Evolutionary conservation across 1,140 invertebrate genomes (phyloP).

Genomic region (Agraylea sexmaculata): DNA sequence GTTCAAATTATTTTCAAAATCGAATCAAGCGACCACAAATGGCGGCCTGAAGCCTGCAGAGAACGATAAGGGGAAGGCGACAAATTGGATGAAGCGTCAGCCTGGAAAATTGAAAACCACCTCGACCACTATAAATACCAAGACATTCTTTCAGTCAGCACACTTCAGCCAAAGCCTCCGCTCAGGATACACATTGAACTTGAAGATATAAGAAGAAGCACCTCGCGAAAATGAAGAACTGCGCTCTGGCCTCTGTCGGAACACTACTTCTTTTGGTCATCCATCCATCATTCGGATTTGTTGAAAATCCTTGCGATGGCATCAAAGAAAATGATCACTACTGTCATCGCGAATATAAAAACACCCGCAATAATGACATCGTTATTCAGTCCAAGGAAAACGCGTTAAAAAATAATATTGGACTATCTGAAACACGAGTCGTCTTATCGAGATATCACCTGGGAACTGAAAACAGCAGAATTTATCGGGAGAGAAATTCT

Average conservation of each 20-base stretch:
- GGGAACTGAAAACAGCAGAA: conserved; percentile 21
- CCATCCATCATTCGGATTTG: conserved; percentile 18
- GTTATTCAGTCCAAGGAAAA: conserved; percentile 18
- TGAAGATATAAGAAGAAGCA: too few species aligned
- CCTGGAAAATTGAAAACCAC: too few species aligned
- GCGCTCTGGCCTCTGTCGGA: conserved; percentile 11
- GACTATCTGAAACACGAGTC: conserved; percentile 16
- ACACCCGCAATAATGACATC: conserved; percentile 12
- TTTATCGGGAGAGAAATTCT: conserved; percentile 20
- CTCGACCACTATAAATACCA: too few species aligned
- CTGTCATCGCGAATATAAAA: conserved; percentile 13
- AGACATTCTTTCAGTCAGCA: too few species aligned
- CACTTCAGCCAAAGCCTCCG: too few species aligned
- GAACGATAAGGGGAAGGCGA: too few species aligned
- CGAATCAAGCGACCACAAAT: too few species aligned
- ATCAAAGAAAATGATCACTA: conserved; percentile 11
- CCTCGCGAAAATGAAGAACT: conserved; percentile 11
- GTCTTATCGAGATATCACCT: conserved; percentile 20
- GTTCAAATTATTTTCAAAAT: too few species aligned
- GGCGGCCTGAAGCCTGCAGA: too few species aligned
- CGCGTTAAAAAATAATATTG: conserved; percentile 17
- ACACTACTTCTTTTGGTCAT: conserved; percentile 15
- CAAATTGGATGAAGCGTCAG: too few species aligned
- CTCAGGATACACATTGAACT: too few species aligned
- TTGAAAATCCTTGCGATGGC: conserved; percentile 16